Percentiles rank a stretch among this genome's conserved stretches.
These are phyloP conservation scores for Peribatodes rhomboidaria DNA, from an alignment of 2,888 invertebrate genomes.

Conservation along the genomic window DNA sequence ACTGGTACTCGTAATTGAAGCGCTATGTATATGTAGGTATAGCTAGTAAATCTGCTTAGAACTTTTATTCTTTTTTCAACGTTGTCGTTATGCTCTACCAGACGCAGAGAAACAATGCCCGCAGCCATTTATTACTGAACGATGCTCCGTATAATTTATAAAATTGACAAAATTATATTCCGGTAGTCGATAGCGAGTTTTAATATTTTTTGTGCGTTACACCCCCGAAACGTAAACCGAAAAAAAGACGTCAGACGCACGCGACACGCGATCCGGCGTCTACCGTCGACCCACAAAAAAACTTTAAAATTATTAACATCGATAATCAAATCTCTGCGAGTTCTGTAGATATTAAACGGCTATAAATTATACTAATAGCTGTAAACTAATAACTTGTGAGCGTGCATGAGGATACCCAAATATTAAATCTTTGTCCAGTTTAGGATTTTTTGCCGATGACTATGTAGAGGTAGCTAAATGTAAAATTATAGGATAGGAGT, in stretches of 20 bases:
- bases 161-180: conserved; percentile 86
- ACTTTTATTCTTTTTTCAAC: background rate
- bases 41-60: background rate
- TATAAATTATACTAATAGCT: conserved; percentile 85
- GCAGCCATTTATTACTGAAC: conserved; percentile 75
- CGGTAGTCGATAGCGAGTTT: conserved; percentile 84
- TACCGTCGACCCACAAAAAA: conserved; percentile 41
- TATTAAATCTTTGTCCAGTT: conserved; percentile 49
- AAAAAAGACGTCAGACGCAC: conserved; percentile 78
- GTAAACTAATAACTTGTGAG: conserved; percentile 72
- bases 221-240: conserved; percentile 70
- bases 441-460: conserved; percentile 46
- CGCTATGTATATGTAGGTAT: no score
- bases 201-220: conserved; percentile 77
- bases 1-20: no score
- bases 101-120: conserved; percentile 52
- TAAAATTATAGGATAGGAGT: conserved; percentile 52
- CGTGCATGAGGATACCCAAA: conserved; percentile 52
- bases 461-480: conserved; percentile 46
- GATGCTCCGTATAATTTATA: conserved; percentile 81
- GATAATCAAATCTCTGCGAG: conserved; percentile 81
- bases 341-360: conserved; percentile 80
- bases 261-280: conserved; percentile 82
- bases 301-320: conserved; percentile 70
- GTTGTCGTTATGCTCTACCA: background rate